Evolutionary conservation across 2,797 vertebrate species (phyloP).

Genomic region (Hydrolagus colliei): DNA sequence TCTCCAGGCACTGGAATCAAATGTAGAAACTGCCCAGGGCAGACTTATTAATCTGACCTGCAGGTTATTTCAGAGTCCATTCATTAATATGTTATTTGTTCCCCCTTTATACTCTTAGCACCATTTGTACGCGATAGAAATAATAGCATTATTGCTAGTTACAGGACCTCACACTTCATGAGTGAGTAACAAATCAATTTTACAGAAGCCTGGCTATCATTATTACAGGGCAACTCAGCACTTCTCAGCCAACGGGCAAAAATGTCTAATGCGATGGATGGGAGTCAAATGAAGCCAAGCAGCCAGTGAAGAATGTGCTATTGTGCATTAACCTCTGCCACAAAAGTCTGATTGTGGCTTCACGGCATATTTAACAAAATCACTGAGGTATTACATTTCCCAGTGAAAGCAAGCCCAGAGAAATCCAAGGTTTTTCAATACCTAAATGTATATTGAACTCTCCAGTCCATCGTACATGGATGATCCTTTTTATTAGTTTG

Average conservation of each 20-base stretch:
- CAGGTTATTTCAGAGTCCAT: background rate
- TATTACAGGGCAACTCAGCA: background rate
- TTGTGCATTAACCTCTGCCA: slow-evolving; percentile 18
- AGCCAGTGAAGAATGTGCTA: background rate
- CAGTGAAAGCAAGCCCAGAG: background rate
- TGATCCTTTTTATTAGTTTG: background rate
- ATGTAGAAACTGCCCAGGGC: background rate
- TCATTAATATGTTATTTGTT: background rate
- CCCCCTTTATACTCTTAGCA: background rate
- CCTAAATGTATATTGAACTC: background rate
- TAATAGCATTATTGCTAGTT: background rate
- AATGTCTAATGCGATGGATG: slow-evolving; percentile 6
- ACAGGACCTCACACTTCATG: background rate
- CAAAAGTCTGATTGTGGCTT: background rate
- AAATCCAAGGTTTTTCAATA: background rate
- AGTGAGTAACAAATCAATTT: slow-evolving; percentile 13
- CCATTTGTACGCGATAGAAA: background rate
- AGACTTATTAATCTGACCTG: background rate
- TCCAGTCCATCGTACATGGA: background rate
- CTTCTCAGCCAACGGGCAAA: background rate
- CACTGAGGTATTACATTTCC: slow-evolving; percentile 15
- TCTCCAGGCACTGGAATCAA: background rate
- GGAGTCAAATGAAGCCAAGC: slow-evolving; percentile 15
- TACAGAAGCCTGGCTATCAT: background rate
- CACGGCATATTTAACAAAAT: background rate